A percentile compares a stretch with the other conserved stretches of the same genome.
These are phyloP conservation scores for Hirtodrosophila alboralis DNA, from an alignment of 2,888 invertebrate genomes.

Conservation along the genomic window DNA sequence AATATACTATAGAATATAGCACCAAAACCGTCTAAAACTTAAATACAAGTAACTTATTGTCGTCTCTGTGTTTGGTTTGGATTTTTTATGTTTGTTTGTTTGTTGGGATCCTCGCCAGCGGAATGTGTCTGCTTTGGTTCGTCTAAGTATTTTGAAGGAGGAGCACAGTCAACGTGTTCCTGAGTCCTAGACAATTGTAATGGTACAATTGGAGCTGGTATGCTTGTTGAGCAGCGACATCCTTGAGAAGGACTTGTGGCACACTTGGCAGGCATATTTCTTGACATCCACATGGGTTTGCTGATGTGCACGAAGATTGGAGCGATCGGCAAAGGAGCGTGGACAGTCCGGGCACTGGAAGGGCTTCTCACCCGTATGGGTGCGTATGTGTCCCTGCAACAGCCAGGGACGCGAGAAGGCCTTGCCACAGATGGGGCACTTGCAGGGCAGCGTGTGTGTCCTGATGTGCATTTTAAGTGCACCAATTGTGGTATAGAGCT, in stretches of 20 bases:
- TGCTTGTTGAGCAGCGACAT: conserved; percentile 84
- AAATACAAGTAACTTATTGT: conserved; percentile 14
- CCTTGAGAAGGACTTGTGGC: conserved; percentile 83
- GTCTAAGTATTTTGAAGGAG: background rate
- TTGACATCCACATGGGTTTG: conserved; percentile 84
- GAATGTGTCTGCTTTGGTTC: conserved; percentile 54
- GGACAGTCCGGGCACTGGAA: conserved; percentile 83
- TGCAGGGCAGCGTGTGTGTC: conserved; percentile 83
- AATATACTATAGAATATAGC: conserved; percentile 50
- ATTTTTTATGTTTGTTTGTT: too few relatives aligned
- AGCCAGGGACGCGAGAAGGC: conserved; percentile 84
- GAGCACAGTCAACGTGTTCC: conserved; percentile 9
- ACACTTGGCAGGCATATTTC: conserved; percentile 82
- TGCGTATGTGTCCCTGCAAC: conserved; percentile 83
- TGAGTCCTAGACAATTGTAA: conserved; percentile 75
- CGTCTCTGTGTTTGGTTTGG: conserved; percentile 15
- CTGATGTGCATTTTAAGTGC: conserved; percentile 84
- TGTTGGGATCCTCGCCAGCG: conserved; percentile 71
- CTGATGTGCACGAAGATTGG: conserved; percentile 83
- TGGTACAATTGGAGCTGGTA: conserved; percentile 81
- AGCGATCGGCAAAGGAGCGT: conserved; percentile 84
- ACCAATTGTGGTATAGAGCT: conserved; percentile 82
- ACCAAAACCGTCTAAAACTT: conserved; percentile 62
- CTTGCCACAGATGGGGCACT: conserved; percentile 83
- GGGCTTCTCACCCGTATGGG: conserved; percentile 84